These are phyloP conservation scores for Avahi laniger DNA, from an alignment of 2,797 vertebrate species.

Conservation along the genomic window DNA sequence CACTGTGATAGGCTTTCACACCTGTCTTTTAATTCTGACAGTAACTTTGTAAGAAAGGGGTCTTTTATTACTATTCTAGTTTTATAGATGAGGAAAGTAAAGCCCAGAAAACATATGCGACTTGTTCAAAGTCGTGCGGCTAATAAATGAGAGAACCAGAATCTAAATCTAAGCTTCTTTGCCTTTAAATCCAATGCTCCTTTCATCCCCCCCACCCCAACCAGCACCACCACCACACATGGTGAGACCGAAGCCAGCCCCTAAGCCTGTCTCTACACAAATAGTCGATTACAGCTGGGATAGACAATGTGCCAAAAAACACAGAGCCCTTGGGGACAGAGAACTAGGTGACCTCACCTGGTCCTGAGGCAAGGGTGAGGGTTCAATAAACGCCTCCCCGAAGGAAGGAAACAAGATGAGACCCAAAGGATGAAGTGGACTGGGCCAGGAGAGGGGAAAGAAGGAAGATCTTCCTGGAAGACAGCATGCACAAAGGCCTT, in stretches of 20 bases:
- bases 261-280: not conserved
- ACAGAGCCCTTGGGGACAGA: not conserved
- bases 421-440: not conserved
- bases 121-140: not conserved
- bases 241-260: not conserved
- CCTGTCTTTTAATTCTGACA: not conserved
- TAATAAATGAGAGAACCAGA: not conserved
- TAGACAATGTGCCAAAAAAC: not conserved
- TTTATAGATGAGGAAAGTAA: not conserved
- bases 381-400: not conserved
- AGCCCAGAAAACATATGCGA: not conserved
- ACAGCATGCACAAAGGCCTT: not conserved
- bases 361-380: not conserved
- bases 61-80: not conserved
- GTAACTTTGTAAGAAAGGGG: too few species aligned
- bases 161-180: not conserved
- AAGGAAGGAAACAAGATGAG: not conserved
- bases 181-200: not conserved
- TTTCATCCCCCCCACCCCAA: not conserved
- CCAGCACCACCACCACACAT: not conserved
- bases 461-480: not conserved
- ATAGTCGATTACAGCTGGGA: not conserved
- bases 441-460: not conserved
- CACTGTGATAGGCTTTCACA: not conserved
- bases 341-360: not conserved